Percentiles rank a stretch among this genome's conserved stretches.
Evolutionary conservation across 2,888 invertebrate species (phyloP).

Genomic region (Cerceris ruficornis): DNA sequence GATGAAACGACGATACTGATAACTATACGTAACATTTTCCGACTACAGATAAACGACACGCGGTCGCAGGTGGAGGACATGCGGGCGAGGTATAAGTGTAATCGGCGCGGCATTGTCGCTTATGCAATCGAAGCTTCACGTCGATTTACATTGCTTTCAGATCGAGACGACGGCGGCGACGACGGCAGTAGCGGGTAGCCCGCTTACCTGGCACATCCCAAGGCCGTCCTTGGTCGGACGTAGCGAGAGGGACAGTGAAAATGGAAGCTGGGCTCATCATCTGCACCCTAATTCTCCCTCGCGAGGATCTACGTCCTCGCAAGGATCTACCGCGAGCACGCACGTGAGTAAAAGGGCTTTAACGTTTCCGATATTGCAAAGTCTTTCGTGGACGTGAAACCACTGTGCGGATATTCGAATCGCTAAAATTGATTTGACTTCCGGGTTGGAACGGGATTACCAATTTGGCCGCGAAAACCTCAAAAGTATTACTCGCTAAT

Average conservation of each 20-base stretch:
- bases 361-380: neutral
- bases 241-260: constrained; percentile 76
- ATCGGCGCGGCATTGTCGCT: constrained; percentile 64
- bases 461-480: too few relatives aligned
- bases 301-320: constrained; percentile 85
- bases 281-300: constrained; percentile 78
- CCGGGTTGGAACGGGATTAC: too few relatives aligned
- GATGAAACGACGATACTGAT: constrained; percentile 39
- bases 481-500: too few relatives aligned
- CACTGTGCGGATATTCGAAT: too few relatives aligned
- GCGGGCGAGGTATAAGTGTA: constrained; percentile 64
- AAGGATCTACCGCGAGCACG: constrained; percentile 89
- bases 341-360: constrained; percentile 85
- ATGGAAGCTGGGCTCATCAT: constrained; percentile 76
- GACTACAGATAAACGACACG: constrained; percentile 60
- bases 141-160: constrained; percentile 70
- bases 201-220: constrained; percentile 90
- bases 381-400: neutral
- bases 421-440: too few relatives aligned
- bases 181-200: constrained; percentile 67
- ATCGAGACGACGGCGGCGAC: constrained; percentile 70
- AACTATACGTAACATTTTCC: constrained; percentile 39
- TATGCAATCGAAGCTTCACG: constrained; percentile 66
- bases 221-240: constrained; percentile 87
- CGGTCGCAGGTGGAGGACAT: constrained; percentile 60